Conservation (phyloP, 2,888 invertebrate species). For the Zygaena filipendulae region DNA sequence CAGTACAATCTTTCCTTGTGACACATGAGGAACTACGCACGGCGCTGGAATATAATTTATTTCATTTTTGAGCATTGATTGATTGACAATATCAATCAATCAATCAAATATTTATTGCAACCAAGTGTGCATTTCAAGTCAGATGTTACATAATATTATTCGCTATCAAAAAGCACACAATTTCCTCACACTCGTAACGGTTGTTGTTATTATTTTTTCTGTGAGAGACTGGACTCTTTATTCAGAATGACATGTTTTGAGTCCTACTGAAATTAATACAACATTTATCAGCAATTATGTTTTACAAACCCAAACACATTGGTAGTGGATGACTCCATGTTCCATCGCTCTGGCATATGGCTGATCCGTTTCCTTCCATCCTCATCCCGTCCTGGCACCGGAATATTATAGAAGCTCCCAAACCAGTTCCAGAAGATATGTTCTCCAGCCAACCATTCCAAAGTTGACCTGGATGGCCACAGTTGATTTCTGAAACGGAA, state of each 20-base stretch:
- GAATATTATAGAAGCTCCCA: conserved; percentile 93
- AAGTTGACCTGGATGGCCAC: conserved; percentile 91
- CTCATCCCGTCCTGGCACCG: conserved; percentile 93
- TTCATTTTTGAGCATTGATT: no score
- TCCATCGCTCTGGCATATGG: conserved; percentile 94
- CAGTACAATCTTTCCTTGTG: conserved; percentile 79
- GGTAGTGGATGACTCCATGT: conserved; percentile 95
- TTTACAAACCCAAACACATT: conserved; percentile 82
- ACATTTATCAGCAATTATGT: no score
- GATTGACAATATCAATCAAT: no score
- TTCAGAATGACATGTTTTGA: no score
- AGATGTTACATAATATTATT: no score
- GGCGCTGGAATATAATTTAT: conserved; percentile 78
- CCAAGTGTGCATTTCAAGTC: no score
- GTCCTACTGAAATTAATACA: no score
- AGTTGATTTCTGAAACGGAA: conserved; percentile 94
- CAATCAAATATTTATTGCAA: no score
- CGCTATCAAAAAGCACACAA: no score
- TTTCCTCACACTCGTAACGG: no score
- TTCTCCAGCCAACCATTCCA: conserved; percentile 97
- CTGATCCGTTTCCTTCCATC: conserved; percentile 87
- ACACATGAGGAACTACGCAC: conserved; percentile 91
- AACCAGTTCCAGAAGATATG: conserved; percentile 87
- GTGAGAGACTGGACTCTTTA: no score
- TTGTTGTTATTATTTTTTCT: no score